Base-by-base conservation (phyloP, 1,140 invertebrate species). In the Ceratosolen solmsi region DNA sequence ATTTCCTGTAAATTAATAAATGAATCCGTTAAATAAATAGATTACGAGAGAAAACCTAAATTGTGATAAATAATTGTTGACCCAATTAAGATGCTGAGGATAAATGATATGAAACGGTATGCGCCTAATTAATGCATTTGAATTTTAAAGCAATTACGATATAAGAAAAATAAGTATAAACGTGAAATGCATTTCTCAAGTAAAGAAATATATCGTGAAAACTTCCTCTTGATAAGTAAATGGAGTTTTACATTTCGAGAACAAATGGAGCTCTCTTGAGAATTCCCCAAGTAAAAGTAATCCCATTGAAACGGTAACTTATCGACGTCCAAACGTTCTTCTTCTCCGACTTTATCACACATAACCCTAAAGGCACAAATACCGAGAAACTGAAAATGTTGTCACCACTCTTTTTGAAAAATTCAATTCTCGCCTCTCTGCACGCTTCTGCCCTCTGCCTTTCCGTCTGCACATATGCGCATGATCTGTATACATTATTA, bases 251-350 rank as follows among this genome's bases (percentile, higher is more conserved):
- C 80, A 82, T 82, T 82, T 82, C 17, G 74, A 72, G 65, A 82
- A 82, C 74, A 82, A 82, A 82, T 82, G 80, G 63, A 77, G 46
- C 80, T 60, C 74, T 60, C 80, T 49, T 27, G 72, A 75, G 63
- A 9, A 75, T 82, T 49, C 60, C 38, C 72, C 56, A 46, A 75
- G 79, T 68, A 70, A 82, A 82, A 76, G 73, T 82, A 82, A 82
- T 82, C 80, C 73, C 80, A 82, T 82, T 82, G 80, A 77, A 82
- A 72, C 63, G 80, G 49, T 82, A 82, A 82, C 73, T 82, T 82
- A 82, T 82, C 80, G 80, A 82, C 63, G 80, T 72, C 79, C 72
- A 51, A 51, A 74, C 51, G 70, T 30, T 51, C 30, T 8, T 2
- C n/a, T 25, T 33, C 68, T 22, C 38, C 38, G 49, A 41, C 46